Conservation (phyloP, 2,888 invertebrate genomes). For the Lissocephala sabroskyi region DNA sequence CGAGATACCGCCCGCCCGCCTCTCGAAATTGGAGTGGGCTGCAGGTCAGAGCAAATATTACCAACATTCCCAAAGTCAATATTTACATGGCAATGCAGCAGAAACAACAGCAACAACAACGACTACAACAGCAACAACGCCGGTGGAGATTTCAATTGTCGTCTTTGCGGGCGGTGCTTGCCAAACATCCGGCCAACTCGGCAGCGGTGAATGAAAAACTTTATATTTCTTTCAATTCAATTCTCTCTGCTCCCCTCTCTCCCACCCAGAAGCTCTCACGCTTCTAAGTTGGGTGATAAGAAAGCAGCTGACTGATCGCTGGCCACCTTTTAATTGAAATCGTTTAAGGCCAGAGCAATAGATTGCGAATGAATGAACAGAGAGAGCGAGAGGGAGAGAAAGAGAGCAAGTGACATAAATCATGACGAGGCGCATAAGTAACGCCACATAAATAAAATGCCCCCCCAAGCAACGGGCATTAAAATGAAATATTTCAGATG, state of each 20-base stretch:
- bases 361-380: neutral
- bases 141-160: conserved; percentile 21
- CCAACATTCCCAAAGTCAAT: conserved; percentile 44
- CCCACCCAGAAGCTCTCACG: too few relatives aligned
- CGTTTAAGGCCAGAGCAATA: conserved; percentile 43
- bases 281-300: too few relatives aligned
- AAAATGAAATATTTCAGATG: conserved; percentile 14
- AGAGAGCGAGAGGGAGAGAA: conserved; percentile 19
- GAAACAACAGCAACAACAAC: conserved; percentile 14
- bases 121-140: conserved; percentile 8
- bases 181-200: conserved; percentile 7
- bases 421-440: conserved; percentile 51
- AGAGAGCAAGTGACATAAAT: conserved; percentile 37
- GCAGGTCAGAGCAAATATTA: conserved; percentile 31
- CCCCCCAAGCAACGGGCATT: conserved; percentile 33
- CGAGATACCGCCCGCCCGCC: too few relatives aligned
- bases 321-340: conserved; percentile 50
- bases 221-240: too few relatives aligned
- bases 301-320: conserved; percentile 23
- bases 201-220: conserved; percentile 19
- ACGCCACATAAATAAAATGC: conserved; percentile 61
- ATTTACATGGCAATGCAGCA: conserved; percentile 43
- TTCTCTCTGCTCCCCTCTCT: too few relatives aligned
- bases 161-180: conserved; percentile 27
- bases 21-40: conserved; percentile 1